These are phyloP conservation scores for Mionectes macconnelli DNA, from an alignment of 2,113 vertebrate genomes.

Conservation along the genomic window DNA sequence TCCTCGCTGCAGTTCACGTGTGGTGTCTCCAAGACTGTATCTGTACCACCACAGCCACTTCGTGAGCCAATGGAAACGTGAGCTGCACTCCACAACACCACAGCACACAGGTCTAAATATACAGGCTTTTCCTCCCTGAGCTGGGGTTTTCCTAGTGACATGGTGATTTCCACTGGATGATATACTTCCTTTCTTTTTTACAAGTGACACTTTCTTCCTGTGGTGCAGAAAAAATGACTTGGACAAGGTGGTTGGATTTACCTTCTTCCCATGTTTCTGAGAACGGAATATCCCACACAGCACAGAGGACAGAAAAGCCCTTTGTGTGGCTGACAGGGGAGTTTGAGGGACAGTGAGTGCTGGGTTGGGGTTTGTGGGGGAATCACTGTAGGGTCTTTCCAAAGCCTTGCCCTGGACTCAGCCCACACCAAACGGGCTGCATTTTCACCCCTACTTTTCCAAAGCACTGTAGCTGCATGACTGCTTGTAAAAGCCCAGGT, in stretches of 20 bases:
- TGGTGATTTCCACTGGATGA: not conserved
- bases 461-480: not conserved
- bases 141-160: not conserved
- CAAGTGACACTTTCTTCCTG: not conserved
- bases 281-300: not conserved
- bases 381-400: not conserved
- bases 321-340: not conserved
- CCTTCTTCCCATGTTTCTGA: not conserved
- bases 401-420: not conserved
- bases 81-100: not conserved
- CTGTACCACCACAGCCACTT: not conserved
- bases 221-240: not conserved
- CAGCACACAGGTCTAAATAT: not conserved
- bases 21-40: conserved; percentile 7
- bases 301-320: not conserved
- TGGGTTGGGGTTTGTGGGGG: not conserved
- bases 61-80: conserved; percentile 40
- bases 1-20: not conserved
- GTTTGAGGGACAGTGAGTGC: not conserved
- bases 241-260: not conserved
- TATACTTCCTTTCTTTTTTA: not conserved
- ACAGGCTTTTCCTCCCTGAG: not conserved
- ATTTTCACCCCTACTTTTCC: not conserved
- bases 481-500: not conserved
- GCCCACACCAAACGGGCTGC: rapidly evolving